Evolutionary conservation across 2,797 vertebrate species (phyloP).

Genomic region (Neomorphus geoffroyi): DNA sequence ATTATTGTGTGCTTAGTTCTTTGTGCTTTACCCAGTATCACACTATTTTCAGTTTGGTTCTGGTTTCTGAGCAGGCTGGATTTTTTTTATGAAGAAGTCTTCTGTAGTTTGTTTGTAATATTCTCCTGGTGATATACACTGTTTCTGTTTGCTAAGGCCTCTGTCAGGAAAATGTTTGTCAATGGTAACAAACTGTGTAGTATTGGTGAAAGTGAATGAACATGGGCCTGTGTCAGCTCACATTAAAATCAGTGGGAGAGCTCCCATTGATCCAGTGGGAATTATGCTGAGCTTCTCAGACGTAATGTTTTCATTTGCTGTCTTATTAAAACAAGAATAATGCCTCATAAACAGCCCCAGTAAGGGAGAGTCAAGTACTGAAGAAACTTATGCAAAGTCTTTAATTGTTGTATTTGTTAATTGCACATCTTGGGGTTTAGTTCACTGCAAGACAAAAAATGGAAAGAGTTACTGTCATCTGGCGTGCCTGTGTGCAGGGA

Average conservation of each 20-base stretch:
- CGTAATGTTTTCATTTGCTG: background rate
- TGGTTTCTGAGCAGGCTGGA: background rate
- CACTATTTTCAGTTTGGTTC: background rate
- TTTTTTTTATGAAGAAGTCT: background rate
- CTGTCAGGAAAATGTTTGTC: background rate
- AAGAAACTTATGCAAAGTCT: background rate
- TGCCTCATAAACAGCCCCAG: background rate
- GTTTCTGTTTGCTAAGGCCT: background rate
- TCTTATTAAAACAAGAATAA: constrained; percentile 7
- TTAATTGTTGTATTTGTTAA: background rate
- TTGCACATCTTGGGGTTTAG: background rate
- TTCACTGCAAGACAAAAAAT: background rate
- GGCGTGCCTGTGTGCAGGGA: background rate
- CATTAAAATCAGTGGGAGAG: background rate
- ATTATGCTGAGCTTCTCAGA: background rate
- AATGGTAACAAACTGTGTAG: background rate
- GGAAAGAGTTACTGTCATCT: background rate
- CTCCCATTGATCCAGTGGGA: background rate
- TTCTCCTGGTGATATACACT: background rate
- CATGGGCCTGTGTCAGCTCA: fast-evolving
- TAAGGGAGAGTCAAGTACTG: background rate
- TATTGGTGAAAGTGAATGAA: background rate
- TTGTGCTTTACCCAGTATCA: background rate
- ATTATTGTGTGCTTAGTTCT: background rate
- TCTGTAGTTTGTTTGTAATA: background rate